Evolutionary conservation across 2,888 invertebrate genomes (phyloP).

Genomic region (Amphipyra berbera): DNA sequence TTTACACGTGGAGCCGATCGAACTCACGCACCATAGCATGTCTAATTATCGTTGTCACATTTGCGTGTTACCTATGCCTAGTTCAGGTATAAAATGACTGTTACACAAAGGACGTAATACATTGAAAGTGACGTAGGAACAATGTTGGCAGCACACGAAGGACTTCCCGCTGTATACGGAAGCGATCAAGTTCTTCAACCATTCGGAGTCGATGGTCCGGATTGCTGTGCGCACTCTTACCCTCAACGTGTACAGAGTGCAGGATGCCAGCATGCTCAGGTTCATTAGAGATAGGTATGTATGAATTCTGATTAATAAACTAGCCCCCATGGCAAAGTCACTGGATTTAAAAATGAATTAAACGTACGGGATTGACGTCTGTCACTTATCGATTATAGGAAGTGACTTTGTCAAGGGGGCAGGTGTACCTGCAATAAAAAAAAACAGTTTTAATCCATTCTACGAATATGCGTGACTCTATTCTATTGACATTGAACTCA

Average conservation of each 20-base stretch:
- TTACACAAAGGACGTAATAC: no score
- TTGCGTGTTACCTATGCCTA: no score
- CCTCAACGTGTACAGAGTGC: constrained; percentile 98
- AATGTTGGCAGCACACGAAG: constrained; percentile 94
- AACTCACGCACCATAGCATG: constrained; percentile 46
- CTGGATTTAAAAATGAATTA: background rate
- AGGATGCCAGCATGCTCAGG: constrained; percentile 97
- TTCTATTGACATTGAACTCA: constrained; percentile 45
- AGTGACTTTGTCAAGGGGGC: constrained; percentile 24
- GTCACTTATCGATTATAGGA: background rate
- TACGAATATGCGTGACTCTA: constrained; percentile 28
- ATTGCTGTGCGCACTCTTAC: constrained; percentile 99
- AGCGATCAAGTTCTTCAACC: constrained; percentile 99
- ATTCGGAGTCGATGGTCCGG: constrained; percentile 99
- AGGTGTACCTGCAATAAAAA: background rate
- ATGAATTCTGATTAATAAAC: background rate
- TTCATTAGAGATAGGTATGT: constrained; percentile 96
- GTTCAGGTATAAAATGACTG: no score
- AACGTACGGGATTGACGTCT: background rate
- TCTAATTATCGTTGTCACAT: constrained; percentile 5
- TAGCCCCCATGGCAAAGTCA: background rate
- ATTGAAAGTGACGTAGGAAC: no score
- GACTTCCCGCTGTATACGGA: constrained; percentile 99
- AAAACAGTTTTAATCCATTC: background rate
- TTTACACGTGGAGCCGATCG: constrained; percentile 13